A percentile compares a stretch with the other conserved stretches of the same genome.
Evolutionary conservation across 1,140 invertebrate genomes (phyloP).

Genomic region (Sarcophaga peregrina): DNA sequence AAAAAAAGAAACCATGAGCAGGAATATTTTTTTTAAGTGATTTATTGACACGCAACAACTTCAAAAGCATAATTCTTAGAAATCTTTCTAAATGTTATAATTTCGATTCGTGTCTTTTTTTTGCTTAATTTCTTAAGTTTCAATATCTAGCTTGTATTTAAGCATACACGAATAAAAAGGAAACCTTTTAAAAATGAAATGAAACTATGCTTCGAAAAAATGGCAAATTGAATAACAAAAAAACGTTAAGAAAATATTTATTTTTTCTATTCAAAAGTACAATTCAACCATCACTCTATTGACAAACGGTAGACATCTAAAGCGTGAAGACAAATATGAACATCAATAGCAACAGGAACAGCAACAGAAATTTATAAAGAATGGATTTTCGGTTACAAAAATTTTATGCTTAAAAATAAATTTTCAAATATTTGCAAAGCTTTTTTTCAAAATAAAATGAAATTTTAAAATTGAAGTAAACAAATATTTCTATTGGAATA

Average conservation of each 20-base stretch:
- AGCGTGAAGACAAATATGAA: not conserved
- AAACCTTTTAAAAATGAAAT: not conserved
- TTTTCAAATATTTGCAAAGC: no score
- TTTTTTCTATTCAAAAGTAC: not conserved
- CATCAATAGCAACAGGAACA: no score
- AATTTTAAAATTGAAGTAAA: no score
- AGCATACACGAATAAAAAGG: not conserved
- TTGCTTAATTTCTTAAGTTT: not conserved
- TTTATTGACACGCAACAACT: constrained; percentile 34
- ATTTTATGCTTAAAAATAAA: no score
- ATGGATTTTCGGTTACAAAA: no score
- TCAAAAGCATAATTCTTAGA: constrained; percentile 21
- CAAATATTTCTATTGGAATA: no score
- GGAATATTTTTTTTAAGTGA: not conserved
- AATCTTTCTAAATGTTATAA: not conserved
- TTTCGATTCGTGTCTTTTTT: not conserved
- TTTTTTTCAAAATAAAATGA: no score
- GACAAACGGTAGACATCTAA: not conserved
- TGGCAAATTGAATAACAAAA: not conserved
- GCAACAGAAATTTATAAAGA: no score
- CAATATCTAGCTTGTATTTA: not conserved
- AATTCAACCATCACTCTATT: not conserved
- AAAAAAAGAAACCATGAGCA: not conserved
- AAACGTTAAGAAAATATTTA: not conserved
- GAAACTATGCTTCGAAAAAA: not conserved